phyloP scores from a whole-genome alignment of 1,140 invertebrate genomes.

The Dysdera silvatica region DNA sequence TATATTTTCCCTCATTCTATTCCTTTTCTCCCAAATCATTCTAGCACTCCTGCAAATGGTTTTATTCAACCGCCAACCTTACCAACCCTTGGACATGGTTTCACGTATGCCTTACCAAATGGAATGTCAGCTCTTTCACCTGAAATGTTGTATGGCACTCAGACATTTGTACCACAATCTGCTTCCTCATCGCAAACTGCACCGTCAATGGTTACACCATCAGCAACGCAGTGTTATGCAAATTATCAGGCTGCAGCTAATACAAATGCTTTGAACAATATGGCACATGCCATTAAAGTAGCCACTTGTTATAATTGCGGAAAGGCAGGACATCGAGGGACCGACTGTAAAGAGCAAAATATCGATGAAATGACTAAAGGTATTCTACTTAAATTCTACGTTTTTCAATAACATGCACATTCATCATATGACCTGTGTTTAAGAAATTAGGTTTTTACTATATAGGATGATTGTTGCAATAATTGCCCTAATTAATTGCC shows the following conservation, averaged over 20 bases:
- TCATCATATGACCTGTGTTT: too few relatives aligned
- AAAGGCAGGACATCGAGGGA: constrained; percentile 62
- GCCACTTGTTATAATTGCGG: constrained; percentile 67
- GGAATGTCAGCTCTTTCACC: constrained; percentile 27
- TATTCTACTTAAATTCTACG: too few relatives aligned
- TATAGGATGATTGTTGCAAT: too few relatives aligned
- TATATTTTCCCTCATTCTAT: constrained; percentile 25
- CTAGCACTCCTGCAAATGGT: constrained; percentile 18
- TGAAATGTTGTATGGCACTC: constrained; percentile 29
- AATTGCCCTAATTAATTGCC: too few relatives aligned
- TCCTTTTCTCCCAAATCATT: constrained; percentile 22
- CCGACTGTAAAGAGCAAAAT: constrained; percentile 73
- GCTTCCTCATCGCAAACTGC: constrained; percentile 16
- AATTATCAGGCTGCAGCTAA: constrained; percentile 46
- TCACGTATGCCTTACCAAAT: constrained; percentile 25
- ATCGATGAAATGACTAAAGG: constrained; percentile 83
- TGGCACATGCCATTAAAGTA: constrained; percentile 38
- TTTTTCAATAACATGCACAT: too few relatives aligned
- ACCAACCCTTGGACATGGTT: constrained; percentile 17
- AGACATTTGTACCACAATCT: constrained; percentile 19
- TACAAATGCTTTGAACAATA: not conserved
- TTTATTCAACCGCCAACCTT: constrained; percentile 18
- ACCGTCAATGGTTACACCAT: constrained; percentile 20
- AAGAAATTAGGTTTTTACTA: too few relatives aligned
- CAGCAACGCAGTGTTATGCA: constrained; percentile 43